Conservation (phyloP, 1,140 invertebrate genomes). For the Pomacea maculata region DNA sequence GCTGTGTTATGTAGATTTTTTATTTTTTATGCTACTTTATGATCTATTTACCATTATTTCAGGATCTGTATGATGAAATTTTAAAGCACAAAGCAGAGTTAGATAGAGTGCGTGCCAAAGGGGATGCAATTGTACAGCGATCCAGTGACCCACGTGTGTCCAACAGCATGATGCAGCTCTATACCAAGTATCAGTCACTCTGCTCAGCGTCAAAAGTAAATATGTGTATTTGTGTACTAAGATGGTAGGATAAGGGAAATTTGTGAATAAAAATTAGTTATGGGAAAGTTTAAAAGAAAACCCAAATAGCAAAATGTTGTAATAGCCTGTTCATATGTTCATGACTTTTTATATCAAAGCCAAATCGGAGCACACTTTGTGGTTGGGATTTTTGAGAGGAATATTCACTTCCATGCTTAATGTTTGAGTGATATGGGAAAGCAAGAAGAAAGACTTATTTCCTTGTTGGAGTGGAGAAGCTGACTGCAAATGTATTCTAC, state of each 20-base stretch:
- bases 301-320: background rate
- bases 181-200: conserved; percentile 93
- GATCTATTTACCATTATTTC: conserved; percentile 22
- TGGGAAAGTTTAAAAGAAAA: background rate
- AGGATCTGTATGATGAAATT: conserved; percentile 84
- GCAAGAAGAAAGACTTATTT: no score
- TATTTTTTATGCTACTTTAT: background rate
- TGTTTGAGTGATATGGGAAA: no score
- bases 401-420: no score
- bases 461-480: no score
- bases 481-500: no score
- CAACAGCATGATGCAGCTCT: conserved; percentile 91
- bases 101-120: conserved; percentile 90
- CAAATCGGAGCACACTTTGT: background rate
- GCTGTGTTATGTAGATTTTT: background rate
- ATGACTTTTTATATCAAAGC: background rate
- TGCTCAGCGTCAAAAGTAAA: conserved; percentile 84
- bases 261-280: background rate
- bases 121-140: conserved; percentile 88
- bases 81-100: conserved; percentile 94
- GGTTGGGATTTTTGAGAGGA: no score
- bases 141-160: conserved; percentile 93
- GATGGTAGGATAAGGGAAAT: background rate
- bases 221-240: background rate
- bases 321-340: background rate